These are phyloP conservation scores for Heliconius himera DNA, from an alignment of 1,140 invertebrate species.

Conservation along the genomic window DNA sequence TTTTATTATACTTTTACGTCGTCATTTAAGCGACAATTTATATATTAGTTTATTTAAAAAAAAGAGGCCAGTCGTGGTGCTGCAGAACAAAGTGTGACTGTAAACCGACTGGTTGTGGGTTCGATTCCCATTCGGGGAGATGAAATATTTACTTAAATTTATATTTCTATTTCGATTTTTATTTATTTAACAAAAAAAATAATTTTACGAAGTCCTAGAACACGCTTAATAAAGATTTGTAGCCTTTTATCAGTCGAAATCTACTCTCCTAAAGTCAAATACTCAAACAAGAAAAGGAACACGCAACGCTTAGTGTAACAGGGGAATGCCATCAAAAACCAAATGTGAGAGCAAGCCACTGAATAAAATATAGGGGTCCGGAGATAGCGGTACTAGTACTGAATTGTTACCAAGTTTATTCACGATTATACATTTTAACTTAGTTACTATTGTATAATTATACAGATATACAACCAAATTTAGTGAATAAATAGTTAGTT, in stretches of 20 bases:
- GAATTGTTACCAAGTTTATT: neutral
- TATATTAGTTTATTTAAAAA: no score
- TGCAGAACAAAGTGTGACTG: no score
- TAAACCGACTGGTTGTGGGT: no score
- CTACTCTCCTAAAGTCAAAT: conserved; percentile 18
- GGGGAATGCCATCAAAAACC: conserved; percentile 37
- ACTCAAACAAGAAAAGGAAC: conserved; percentile 39
- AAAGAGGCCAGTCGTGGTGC: no score
- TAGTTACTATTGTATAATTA: neutral
- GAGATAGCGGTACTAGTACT: neutral
- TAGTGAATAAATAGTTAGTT: no score
- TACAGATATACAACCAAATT: neutral
- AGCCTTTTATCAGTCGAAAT: neutral
- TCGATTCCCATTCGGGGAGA: no score
- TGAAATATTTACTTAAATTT: no score
- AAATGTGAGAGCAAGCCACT: conserved; percentile 31
- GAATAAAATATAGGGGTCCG: conserved; percentile 41
- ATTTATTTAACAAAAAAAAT: no score
- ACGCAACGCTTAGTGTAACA: conserved; percentile 36
- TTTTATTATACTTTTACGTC: no score
- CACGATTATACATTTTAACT: neutral
- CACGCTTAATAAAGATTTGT: neutral
- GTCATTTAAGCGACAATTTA: no score
- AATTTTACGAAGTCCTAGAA: no score
- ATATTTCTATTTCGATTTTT: no score